Evolutionary conservation across 1,140 invertebrate genomes (phyloP), one percentile per base, ranked within the genome.

Genomic region (Rhyacophila brunnea): DNA sequence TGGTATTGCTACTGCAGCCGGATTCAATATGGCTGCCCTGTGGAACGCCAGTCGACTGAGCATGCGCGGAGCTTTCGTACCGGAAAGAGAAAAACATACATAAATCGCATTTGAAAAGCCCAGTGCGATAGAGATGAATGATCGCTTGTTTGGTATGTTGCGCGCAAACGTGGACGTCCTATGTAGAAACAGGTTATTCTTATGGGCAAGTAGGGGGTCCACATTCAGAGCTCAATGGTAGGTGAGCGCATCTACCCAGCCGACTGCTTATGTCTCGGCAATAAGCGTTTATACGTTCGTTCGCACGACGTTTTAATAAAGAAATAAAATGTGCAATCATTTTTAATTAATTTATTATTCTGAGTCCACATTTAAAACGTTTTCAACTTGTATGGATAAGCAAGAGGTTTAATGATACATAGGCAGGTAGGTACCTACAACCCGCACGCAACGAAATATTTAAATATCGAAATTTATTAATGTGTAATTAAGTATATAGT

Each of bases 291-390:
- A 28, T 28, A 28, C 23, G 9, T 28, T 28, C 23, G 23, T 28
- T 45, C 43, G 20, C 53, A 35, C 28, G 44, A 48, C 53, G 53
- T 47, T 56, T 58, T 58, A 62, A 62, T 62, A 62, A 62, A 58
- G 55, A 58, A 62, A 62, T 62, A 58, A 62, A 62, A 62, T 62
- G 60, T 50, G 28, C 60, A 44, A 34, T 47, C 20, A 53, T 56
- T 56, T 56, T 48, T 38, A 56, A 56, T 56, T 56, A 47, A 56
- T 56, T 56, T 56, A 56, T 56, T 43, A n/a, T n/a, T n/a, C n/a
- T n/a, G 9, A 3, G 45, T 0, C 2, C 23, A 23, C 52, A 9
- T 32, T 23, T 45, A 46, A 54, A 46, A 36, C 43, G 15, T 46
- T 32, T 19, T n/a, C 38, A 40, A 9, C 23, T 28, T 28, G 23